phyloP scores from a whole-genome alignment of 2,888 invertebrate genomes.

The Ischnura elegans region DNA sequence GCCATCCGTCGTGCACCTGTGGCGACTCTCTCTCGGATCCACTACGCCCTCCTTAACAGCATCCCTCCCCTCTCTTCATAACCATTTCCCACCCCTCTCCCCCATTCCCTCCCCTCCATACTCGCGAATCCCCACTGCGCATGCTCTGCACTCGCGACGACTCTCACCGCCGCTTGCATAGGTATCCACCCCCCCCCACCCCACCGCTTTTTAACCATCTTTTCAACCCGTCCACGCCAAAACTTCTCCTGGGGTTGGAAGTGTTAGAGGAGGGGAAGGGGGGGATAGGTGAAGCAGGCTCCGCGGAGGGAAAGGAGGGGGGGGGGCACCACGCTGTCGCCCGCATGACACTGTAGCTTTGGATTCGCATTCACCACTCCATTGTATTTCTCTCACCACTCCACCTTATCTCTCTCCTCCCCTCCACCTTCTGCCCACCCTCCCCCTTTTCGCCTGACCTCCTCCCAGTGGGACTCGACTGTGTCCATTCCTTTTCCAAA shows the following conservation, averaged over 20 bases:
- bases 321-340: neutral
- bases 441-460: neutral
- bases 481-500: neutral
- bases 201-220: neutral
- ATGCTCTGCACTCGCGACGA: neutral
- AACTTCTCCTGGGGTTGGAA: neutral
- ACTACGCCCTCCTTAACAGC: neutral
- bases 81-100: neutral
- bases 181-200: neutral
- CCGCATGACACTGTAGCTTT: neutral
- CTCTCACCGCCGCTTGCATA: conserved; percentile 31
- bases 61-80: neutral
- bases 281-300: neutral
- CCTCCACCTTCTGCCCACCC: neutral
- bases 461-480: neutral
- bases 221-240: conserved; percentile 12
- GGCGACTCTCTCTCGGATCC: conserved; percentile 40
- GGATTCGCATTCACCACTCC: neutral
- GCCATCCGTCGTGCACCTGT: conserved; percentile 50
- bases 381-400: neutral
- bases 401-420: neutral
- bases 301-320: neutral
- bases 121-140: neutral
- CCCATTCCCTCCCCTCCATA: neutral
- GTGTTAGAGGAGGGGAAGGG: neutral